Conservation (phyloP, 2,888 invertebrate genomes). For the Calameuta idolon region DNA sequence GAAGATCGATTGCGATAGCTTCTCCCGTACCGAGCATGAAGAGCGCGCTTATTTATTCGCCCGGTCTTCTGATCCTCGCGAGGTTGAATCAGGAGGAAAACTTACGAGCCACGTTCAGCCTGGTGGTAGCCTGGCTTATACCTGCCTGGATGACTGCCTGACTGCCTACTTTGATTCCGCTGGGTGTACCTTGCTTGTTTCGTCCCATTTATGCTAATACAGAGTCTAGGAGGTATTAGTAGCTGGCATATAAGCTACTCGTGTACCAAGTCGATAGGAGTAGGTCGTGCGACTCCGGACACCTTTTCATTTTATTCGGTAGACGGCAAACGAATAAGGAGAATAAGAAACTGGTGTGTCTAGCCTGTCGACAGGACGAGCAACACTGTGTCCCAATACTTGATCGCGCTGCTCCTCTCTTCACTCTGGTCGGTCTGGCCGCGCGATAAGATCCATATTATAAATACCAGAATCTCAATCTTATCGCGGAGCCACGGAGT, state of each 20-base stretch:
- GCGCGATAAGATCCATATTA: slow-evolving; percentile 7
- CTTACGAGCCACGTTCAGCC: background rate
- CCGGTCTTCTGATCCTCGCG: background rate
- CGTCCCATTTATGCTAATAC: background rate
- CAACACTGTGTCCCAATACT: background rate
- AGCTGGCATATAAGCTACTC: background rate
- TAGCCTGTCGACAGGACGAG: background rate
- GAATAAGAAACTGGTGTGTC: background rate
- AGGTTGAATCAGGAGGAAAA: background rate
- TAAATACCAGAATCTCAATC: slow-evolving; percentile 8
- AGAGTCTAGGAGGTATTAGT: background rate
- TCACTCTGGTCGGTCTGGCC: slow-evolving; percentile 2
- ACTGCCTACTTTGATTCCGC: background rate
- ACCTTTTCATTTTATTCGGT: background rate
- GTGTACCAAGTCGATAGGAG: background rate
- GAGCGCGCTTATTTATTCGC: slow-evolving; percentile 13
- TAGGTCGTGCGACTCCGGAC: background rate
- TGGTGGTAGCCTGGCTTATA: background rate
- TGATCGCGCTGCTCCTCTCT: background rate
- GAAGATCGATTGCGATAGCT: slow-evolving; percentile 13
- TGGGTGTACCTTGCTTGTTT: background rate
- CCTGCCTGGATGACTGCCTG: background rate
- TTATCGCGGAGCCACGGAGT: slow-evolving; percentile 9
- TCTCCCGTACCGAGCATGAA: slow-evolving; percentile 2
- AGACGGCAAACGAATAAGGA: background rate